Evolutionary conservation across 2,113 vertebrate species (phyloP).

Genomic region (Eidolon helvum): DNA sequence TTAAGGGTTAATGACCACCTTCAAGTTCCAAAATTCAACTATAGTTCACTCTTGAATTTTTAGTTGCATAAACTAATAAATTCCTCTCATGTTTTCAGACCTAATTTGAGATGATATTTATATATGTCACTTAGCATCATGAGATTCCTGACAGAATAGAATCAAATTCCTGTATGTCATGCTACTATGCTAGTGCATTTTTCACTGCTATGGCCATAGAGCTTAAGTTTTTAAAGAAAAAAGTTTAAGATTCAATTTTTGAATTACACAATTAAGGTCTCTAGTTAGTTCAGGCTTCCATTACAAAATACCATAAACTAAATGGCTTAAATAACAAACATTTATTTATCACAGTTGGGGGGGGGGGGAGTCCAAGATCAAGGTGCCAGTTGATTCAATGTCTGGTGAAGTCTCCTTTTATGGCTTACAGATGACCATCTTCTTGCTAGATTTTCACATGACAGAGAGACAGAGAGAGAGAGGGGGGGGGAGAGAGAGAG

Average conservation of each 20-base stretch:
- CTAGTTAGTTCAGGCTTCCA: not conserved
- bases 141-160: not conserved
- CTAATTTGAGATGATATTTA: not conserved
- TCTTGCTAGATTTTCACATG: not conserved
- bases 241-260: not conserved
- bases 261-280: not conserved
- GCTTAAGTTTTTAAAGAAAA: not conserved
- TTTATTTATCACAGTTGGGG: not conserved
- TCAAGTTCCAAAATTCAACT: not conserved
- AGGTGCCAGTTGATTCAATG: not conserved
- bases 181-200: not conserved
- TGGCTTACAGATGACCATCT: not conserved
- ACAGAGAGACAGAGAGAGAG: not conserved
- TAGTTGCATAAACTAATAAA: not conserved
- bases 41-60: not conserved
- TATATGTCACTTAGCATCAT: not conserved
- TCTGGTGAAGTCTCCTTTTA: not conserved
- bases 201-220: not conserved
- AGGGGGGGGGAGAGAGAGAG: not conserved
- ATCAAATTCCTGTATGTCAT: not conserved
- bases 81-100: not conserved
- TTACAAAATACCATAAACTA: not conserved
- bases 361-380: not conserved
- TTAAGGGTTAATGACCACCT: not conserved
- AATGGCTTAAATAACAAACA: not conserved